Evolutionary conservation across 2,113 vertebrate species (phyloP).

Genomic region (Syrmaticus mikado): DNA sequence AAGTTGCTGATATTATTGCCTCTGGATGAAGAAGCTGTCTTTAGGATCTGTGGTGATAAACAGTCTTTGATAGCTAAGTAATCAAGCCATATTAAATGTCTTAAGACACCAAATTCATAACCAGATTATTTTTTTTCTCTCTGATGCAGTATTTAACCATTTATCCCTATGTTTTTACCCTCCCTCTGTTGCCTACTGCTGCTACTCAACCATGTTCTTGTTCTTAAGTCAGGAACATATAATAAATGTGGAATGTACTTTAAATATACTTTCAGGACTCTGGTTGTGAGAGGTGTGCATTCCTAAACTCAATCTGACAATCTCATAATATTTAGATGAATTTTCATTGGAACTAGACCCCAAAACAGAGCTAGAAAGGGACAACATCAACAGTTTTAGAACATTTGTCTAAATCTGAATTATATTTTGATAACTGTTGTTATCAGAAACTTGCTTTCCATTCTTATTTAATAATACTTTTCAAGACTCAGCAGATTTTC

Average conservation of each 20-base stretch:
- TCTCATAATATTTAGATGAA: neutral
- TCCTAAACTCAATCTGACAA: neutral
- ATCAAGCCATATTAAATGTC: neutral
- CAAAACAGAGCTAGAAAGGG: neutral
- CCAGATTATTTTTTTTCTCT: neutral
- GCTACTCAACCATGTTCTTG: accelerated
- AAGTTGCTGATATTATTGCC: neutral
- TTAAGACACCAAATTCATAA: neutral
- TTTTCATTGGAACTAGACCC: neutral
- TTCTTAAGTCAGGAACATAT: neutral
- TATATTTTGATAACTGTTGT: neutral
- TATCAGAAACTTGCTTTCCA: neutral
- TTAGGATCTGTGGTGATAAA: neutral
- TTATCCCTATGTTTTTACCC: neutral
- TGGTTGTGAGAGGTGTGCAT: neutral
- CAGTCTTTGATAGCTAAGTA: neutral
- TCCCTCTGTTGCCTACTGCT: neutral
- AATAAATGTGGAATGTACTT: neutral
- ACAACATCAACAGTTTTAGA: neutral
- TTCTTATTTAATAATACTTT: neutral
- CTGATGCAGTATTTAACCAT: neutral
- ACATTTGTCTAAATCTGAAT: neutral
- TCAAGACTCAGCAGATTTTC: neutral
- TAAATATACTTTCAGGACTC: neutral
- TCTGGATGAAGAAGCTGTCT: neutral